Base-by-base conservation (phyloP, 2,888 invertebrate species). In the Drosophila parthenogenetica region DNA sequence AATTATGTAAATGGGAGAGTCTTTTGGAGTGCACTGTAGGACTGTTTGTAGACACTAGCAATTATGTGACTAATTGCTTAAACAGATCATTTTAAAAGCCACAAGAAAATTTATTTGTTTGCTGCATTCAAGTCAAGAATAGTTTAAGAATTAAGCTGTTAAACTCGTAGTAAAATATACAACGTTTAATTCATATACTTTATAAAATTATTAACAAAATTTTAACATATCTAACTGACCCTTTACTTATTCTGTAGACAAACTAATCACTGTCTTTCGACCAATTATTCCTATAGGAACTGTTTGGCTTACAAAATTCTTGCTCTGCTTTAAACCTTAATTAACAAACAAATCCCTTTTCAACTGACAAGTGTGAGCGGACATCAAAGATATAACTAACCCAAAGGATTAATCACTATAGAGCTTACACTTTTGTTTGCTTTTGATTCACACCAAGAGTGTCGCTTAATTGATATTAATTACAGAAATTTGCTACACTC, bases 401-500 rank as follows among this genome's bases (percentile, higher is more conserved):
- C 3, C 16, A 17, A 42, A 29, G 29, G 29, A 54, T 54, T 54
- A 25, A 17, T 54, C 3, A 5, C 29, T 40, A 42, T 32, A 10
- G 53, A 25, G 8, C 29, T 42, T 2, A 17, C 42, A n/a, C 17
- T 13, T 25, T 25, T 51, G 43, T 13, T 5, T 51, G 43, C 7
- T 5, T 19, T 22, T 29, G 29, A 14, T 8, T 5, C 10, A 10
- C 10, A 43, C 17, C 19, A 35, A 35, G 29, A 8, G 29, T 43
- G 35, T 32, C 7, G 11, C 29, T 54, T 2, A 43, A 54, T 54
- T 54, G 17, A 10, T 19, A 17, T 42, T 42, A 42, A 54, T 42
- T 54, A 17, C 8, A 40, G 8, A 32, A 8, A 32, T 14, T 37
- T 4, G n/a, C 8, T 4, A 22, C 22, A 57, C 95, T 95, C 91